A percentile compares a stretch with the other conserved stretches of the same genome.
phyloP scores from a whole-genome alignment of 2,113 vertebrate genomes.

The Otus sunia region DNA sequence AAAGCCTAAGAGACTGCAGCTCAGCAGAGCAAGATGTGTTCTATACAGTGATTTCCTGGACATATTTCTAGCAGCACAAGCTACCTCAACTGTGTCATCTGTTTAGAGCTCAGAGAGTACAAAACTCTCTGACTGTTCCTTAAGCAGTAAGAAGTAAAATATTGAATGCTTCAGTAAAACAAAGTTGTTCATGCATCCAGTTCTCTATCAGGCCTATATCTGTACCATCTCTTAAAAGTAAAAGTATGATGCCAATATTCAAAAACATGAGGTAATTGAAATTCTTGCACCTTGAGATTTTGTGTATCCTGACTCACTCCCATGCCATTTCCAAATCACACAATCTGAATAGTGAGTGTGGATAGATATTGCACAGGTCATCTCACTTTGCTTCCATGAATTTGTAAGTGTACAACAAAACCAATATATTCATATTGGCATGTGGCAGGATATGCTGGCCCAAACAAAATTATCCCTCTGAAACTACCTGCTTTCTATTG shows the following conservation, averaged over 20 bases:
- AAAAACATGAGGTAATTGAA: neutral
- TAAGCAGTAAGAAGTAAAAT: neutral
- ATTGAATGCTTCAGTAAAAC: neutral
- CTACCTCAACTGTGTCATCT: neutral
- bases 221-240: neutral
- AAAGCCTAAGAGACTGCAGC: neutral
- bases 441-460: neutral
- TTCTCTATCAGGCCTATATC: neutral
- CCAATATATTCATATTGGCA: no score
- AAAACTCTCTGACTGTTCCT: neutral
- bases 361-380: neutral
- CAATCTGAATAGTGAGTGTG: neutral
- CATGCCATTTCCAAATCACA: neutral
- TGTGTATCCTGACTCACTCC: neutral
- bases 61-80: neutral
- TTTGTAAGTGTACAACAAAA: neutral
- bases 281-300: neutral
- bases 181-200: neutral
- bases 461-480: neutral
- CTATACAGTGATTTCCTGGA: neutral
- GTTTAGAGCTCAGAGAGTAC: neutral
- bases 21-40: neutral
- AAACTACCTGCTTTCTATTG: neutral
- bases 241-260: neutral
- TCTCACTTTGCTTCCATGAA: neutral